Base-by-base conservation (phyloP, 2,797 vertebrate genomes). In the Pangasius krempfi region DNA sequence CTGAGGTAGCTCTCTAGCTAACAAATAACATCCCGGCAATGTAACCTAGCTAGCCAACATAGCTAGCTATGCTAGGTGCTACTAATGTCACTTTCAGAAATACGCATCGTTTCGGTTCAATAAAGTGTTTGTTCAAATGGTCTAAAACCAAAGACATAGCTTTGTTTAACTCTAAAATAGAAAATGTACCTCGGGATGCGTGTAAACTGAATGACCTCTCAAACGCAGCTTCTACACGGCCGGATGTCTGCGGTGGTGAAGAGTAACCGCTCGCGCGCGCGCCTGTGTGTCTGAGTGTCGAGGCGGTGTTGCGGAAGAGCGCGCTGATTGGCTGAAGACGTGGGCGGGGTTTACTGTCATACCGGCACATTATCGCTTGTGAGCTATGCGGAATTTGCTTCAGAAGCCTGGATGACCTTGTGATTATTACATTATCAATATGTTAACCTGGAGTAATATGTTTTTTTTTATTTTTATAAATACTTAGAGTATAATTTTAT, bases 71-170 rank as follows among this genome's bases (percentile, higher is more conserved):
- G 82, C 62, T 52, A 84, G 27, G 62, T 33, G n/a, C 62, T 33
- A 50, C 9, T 79, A 52, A 33, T 9, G 58, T 79, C 22, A 37
- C 10, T 22, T 60, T 86, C 56, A 27, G 0, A 30, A 47, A 84
- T 27, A 12, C 7, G n/a, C 14, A 27, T 80, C 7, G n/a, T 64
- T 66, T 68, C 86, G 4, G 54, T 37, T 4, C 56, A 80, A 4
- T 5, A 13, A 20, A 52, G 30, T 13, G 4, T 4, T 80, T 68
- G 5, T 18, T 52, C 13, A 9, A 47, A 33, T 68, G 4, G 58
- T 64, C n/a, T 2, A 54, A 37, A 54, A 9, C 8, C 75, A 72
- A 3, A 82, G 60, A 82, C 66, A 52, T 83, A 89, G 78, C 78
- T 75, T 25, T 66, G 13, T 56, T 0, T 5, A 25, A 86, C 6